A percentile compares a stretch with the other conserved stretches of the same genome.
Evolutionary conservation across 2,888 invertebrate genomes (phyloP).

Genomic region (Automeris io): DNA sequence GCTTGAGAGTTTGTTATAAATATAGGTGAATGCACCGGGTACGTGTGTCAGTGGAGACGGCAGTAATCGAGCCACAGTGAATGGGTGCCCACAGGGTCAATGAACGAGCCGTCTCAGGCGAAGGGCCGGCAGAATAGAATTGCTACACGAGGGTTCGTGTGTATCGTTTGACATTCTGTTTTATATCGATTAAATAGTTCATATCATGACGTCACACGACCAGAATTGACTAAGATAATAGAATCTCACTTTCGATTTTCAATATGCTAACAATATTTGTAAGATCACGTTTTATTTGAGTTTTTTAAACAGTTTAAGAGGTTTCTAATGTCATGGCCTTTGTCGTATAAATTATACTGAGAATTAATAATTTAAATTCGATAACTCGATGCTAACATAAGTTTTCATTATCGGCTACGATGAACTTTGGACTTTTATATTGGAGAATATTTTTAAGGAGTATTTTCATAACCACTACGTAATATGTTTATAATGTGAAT

Average conservation of each 20-base stretch:
- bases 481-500: too few relatives aligned
- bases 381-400: too few relatives aligned
- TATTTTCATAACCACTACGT: too few relatives aligned
- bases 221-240: too few relatives aligned
- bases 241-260: neutral
- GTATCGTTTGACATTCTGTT: neutral
- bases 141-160: neutral
- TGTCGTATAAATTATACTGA: too few relatives aligned
- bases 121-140: neutral
- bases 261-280: neutral
- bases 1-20: neutral
- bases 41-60: conserved; percentile 8
- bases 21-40: conserved; percentile 16
- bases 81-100: conserved; percentile 25
- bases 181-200: neutral
- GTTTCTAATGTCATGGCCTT: too few relatives aligned
- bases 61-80: conserved; percentile 21
- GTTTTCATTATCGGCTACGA: too few relatives aligned
- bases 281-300: neutral
- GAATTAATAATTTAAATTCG: too few relatives aligned
- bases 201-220: too few relatives aligned
- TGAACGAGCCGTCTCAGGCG: conserved; percentile 16
- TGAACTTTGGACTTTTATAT: too few relatives aligned
- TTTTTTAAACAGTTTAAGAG: too few relatives aligned
- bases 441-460: too few relatives aligned